These are phyloP conservation scores for Miniopterus natalensis DNA, from an alignment of 2,113 vertebrate genomes.

Conservation along the genomic window DNA sequence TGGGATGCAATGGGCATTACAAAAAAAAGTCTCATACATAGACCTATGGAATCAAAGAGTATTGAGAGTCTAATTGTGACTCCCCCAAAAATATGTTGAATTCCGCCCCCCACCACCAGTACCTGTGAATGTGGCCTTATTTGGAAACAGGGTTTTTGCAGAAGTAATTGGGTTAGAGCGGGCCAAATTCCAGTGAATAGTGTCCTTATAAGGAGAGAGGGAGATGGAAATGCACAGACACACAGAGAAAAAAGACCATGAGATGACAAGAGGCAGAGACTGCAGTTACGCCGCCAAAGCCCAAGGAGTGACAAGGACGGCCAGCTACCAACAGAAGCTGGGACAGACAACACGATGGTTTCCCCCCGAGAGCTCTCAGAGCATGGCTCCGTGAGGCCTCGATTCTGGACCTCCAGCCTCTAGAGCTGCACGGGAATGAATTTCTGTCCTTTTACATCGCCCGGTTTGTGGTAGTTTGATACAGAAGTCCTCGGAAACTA, in stretches of 20 bases:
- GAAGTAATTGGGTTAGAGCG: neutral
- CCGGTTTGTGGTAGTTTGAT: neutral
- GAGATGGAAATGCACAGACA: neutral
- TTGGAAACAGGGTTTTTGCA: neutral
- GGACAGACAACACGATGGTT: neutral
- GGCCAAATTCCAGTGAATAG: neutral
- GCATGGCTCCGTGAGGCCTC: fast-evolving
- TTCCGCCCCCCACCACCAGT: neutral
- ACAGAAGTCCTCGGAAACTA: neutral
- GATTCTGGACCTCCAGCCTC: neutral
- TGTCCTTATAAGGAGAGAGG: neutral
- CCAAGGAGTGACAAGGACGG: neutral
- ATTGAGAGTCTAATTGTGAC: neutral
- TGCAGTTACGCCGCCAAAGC: fast-evolving
- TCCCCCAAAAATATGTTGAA: neutral
- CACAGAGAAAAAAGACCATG: neutral
- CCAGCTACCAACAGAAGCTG: neutral
- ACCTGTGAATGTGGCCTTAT: neutral
- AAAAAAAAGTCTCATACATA: neutral
- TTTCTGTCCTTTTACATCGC: neutral
- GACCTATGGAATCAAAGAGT: neutral
- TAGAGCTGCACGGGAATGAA: neutral
- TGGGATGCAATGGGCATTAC: neutral
- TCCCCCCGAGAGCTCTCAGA: neutral
- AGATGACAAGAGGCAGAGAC: neutral